A percentile compares a stretch with the other conserved stretches of the same genome.
phyloP scores from a whole-genome alignment of 2,888 invertebrate genomes.

The Lordiphosa andalusiaca region DNA sequence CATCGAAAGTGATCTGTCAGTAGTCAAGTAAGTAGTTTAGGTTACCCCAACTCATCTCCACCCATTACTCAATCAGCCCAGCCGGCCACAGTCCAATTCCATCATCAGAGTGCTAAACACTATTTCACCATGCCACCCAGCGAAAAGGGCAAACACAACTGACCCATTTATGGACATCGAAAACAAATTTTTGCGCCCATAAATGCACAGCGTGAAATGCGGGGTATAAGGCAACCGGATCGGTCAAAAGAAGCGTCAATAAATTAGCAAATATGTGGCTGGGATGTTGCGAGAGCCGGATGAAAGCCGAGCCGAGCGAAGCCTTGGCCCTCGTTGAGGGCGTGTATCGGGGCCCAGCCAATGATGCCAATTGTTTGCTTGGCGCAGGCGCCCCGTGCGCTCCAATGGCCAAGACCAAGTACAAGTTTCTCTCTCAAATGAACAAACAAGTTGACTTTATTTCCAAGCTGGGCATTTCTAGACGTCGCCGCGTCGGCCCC shows the following conservation, averaged over 20 bases:
- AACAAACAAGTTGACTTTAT: conserved; percentile 76
- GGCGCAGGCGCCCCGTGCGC: conserved; percentile 31
- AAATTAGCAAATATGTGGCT: conserved; percentile 67
- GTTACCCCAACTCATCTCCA: conserved; percentile 25
- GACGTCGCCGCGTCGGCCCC: not conserved
- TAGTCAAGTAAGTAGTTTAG: no score
- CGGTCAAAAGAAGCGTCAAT: conserved; percentile 49
- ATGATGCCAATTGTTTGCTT: conserved; percentile 71
- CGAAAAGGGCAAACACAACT: conserved; percentile 45
- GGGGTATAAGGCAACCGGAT: conserved; percentile 57
- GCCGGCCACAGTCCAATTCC: conserved; percentile 18
- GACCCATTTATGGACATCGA: conserved; percentile 52
- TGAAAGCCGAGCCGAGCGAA: conserved; percentile 52
- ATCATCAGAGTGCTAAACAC: conserved; percentile 56
- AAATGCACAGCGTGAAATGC: conserved; percentile 42
- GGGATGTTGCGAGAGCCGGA: conserved; percentile 53
- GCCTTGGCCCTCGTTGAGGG: conserved; percentile 36
- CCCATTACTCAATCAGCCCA: conserved; percentile 27
- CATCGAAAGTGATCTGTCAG: no score
- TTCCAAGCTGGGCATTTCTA: conserved; percentile 57
- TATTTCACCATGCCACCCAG: conserved; percentile 43
- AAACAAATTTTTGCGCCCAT: conserved; percentile 31
- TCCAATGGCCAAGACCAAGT: conserved; percentile 45
- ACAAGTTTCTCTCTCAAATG: conserved; percentile 55
- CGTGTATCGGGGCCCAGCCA: conserved; percentile 50